Base-by-base conservation (phyloP, 2,797 vertebrate species). In the Peromyscus eremicus region DNA sequence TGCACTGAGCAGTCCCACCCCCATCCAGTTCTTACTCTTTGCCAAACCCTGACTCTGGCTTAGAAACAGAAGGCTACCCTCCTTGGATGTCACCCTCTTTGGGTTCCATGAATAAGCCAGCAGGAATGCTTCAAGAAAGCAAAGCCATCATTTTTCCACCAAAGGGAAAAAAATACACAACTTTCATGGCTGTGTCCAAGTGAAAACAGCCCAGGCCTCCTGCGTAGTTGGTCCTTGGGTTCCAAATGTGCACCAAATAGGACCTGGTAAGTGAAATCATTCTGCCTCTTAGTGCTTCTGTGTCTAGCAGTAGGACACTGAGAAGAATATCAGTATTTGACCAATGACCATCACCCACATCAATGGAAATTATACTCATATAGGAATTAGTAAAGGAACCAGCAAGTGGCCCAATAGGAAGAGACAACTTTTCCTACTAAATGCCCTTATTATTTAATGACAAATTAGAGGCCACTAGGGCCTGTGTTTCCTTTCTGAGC, bases 81-180 rank as follows among this genome's bases (percentile, higher is more conserved):
- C 96, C 97, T 97, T 97, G 96, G 97, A 97, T 95, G 95, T 93
- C 76, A 60, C 97, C 96, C 96, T 98, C 96, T 94, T 92, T 97
- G 96, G 96, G 97, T 97, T 98, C 98, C 97, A 97, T 97, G 97
- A 98, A 97, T 98, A 98, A 98, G 97, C 93, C 88, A 92, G 76
- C 95, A 98, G 98, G 97, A 97, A 98, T 97, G 97, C 94, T 97
- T 96, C 97, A 79, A 97, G 96, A 97, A 97, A 97, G 97, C 95
- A 97, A 97, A 98, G 96, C 97, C 97, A 97, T 97, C 97, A 96
- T 98, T 98, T 98, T 98, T 97, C 98, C 97, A 97, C 96, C 96
- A 77, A 96, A 95, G 79, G 93, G 95, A 93, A 98, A 98, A 97
- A 98, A 94, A 96, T 89, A 98, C 97, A 97, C 97, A 97, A 97